Percentiles rank a stretch among this genome's conserved stretches.
phyloP scores from a whole-genome alignment of 2,797 vertebrate genomes.

The Kryptopterus vitreolus region DNA sequence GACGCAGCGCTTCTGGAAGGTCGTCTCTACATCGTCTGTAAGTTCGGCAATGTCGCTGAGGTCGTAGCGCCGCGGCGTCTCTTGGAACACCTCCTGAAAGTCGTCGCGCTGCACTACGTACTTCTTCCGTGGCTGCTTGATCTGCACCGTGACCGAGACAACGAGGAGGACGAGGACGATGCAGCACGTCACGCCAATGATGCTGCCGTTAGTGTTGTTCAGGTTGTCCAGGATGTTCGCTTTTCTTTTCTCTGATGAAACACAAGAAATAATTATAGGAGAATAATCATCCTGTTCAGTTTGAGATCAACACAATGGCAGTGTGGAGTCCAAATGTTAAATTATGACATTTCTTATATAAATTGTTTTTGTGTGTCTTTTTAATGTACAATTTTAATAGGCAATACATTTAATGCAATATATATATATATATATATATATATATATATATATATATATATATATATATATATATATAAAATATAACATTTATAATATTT shows the following conservation, averaged over 20 bases:
- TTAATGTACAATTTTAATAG: no score
- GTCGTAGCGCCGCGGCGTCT: conserved; percentile 93
- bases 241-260: conserved; percentile 88
- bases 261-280: background rate
- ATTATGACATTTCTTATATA: background rate
- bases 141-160: conserved; percentile 93
- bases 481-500: no score
- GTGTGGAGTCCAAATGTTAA: background rate
- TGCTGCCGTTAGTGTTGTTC: conserved; percentile 94
- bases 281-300: background rate
- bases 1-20: conserved; percentile 92
- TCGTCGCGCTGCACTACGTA: conserved; percentile 91
- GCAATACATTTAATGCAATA: no score
- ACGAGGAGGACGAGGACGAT: conserved; percentile 94
- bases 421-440: no score
- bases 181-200: conserved; percentile 96
- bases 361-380: no score
- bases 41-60: conserved; percentile 91
- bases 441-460: no score
- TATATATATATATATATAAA: no score
- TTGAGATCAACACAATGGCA: background rate
- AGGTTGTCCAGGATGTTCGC: conserved; percentile 95
- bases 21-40: conserved; percentile 93
- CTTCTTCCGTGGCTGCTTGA: conserved; percentile 98
- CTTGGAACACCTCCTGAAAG: conserved; percentile 95